Evolutionary conservation across 2,888 invertebrate genomes (phyloP), one percentile per base, ranked within the genome.

Genomic region (Acleris literana): DNA sequence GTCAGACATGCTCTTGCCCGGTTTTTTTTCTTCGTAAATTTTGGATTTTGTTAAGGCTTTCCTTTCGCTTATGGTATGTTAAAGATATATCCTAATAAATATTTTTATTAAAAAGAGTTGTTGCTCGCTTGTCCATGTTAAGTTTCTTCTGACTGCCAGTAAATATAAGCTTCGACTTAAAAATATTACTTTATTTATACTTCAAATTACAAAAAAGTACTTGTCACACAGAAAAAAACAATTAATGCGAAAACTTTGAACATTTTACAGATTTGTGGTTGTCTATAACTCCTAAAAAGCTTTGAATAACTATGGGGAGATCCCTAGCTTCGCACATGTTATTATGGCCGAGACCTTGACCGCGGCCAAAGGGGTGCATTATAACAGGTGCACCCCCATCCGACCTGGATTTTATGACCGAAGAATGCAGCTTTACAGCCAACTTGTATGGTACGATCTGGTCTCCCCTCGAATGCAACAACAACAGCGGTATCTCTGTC

Each of bases 381-480:
- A 95, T 94, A 16, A 97, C 66, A 0, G 84, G 94, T 9, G 93
- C 94, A 5, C 94, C 94, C 69, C 94, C 93, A 29, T 86, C 76
- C 29, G 89, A 84, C 20, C 96, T 93, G 16, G 93, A 93, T 60
- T 91, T 88, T 54, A 93, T 72, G 4, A 95, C 95, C 33, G 90
- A 89, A 59, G 94, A 90, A 77, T 95, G 95, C 1, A 97, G 87
- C 95, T 96, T 96, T 93, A 96, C 96, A 76, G 97, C 98, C 67
- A 98, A 91, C 57, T 94, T 92, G 76, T 94, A 96, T 11, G 98
- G 98, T 62, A 99, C 96, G 48, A 98, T 95, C 67, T 93, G 94
- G 86, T 99, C 99, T 84, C 98, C 97, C 85, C 96, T 95, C 0
- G 98, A 97, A 88, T 99, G 98, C 56, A 99, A 90, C 74, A 99